A percentile compares a stretch with the other conserved stretches of the same genome.
phyloP scores from a whole-genome alignment of 2,888 invertebrate genomes.

The Drosophila ustulata region DNA sequence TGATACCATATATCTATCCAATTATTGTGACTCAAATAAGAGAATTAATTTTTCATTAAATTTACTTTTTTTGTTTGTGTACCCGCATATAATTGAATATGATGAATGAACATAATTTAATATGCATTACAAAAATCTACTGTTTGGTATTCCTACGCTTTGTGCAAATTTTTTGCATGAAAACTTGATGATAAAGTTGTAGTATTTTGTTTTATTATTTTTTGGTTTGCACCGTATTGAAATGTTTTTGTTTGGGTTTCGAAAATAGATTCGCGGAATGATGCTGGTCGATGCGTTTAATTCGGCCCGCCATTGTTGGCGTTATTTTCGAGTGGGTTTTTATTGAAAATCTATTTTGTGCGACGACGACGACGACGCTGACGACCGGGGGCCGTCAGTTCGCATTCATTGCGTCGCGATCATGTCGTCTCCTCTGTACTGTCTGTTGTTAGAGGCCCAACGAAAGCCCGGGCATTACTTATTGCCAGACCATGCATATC shows the following conservation, averaged over 20 bases:
- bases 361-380: neutral
- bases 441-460: slow-evolving; percentile 47
- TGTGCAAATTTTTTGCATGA: neutral
- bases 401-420: slow-evolving; percentile 63
- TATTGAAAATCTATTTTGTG: slow-evolving; percentile 79
- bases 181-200: slow-evolving; percentile 10
- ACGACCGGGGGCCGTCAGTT: slow-evolving; percentile 37
- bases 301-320: slow-evolving; percentile 54
- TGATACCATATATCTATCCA: too few species aligned
- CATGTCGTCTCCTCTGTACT: slow-evolving; percentile 44
- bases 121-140: neutral
- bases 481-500: slow-evolving; percentile 40
- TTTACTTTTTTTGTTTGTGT: too few species aligned
- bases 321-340: slow-evolving; percentile 68
- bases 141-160: neutral
- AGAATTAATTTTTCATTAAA: too few species aligned
- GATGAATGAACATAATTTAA: too few species aligned
- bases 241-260: slow-evolving; percentile 64
- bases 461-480: slow-evolving; percentile 58
- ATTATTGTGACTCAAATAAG: too few species aligned
- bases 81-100: too few species aligned
- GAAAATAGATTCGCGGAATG: slow-evolving; percentile 71
- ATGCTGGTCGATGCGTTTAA: slow-evolving; percentile 50
- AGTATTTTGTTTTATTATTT: neutral
- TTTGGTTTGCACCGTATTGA: neutral